Evolutionary conservation across 2,113 vertebrate species (phyloP).

Genomic region (Ictalurus punctatus): DNA sequence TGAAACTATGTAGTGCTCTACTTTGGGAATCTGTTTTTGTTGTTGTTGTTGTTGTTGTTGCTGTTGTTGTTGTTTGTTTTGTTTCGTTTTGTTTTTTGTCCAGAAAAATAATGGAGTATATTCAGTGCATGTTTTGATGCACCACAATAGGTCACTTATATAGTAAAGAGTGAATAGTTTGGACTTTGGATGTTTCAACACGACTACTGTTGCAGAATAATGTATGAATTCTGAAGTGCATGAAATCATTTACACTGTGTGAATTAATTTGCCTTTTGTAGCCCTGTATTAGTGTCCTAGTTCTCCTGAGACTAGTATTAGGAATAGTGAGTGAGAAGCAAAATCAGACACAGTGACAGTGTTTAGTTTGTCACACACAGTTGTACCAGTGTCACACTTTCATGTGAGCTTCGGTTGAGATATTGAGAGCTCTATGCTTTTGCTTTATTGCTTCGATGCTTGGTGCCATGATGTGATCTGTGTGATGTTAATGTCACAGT

Average conservation of each 20-base stretch:
- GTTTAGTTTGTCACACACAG: background rate
- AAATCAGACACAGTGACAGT: background rate
- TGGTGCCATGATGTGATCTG: conserved; percentile 30
- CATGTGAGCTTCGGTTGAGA: background rate
- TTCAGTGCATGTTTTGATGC: background rate
- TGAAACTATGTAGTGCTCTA: background rate
- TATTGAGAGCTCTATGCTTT: background rate
- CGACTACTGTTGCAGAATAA: background rate
- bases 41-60: too few species aligned
- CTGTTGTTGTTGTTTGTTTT: background rate
- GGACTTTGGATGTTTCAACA: background rate
- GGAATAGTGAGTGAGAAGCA: background rate
- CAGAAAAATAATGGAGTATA: background rate
- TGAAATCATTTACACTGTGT: background rate
- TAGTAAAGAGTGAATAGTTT: background rate
- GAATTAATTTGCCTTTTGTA: background rate
- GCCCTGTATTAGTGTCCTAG: background rate
- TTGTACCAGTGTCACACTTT: background rate
- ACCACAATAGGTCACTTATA: background rate
- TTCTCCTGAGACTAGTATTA: background rate
- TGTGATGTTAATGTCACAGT: conserved; percentile 69
- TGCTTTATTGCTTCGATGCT: conserved; percentile 15
- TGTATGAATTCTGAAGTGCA: background rate
- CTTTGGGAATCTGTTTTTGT: too few species aligned
- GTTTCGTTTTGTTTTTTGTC: background rate